Percentiles rank a stretch among this genome's conserved stretches.
phyloP scores from a whole-genome alignment of 1,140 invertebrate species.

The Wiebesia pumilae region DNA sequence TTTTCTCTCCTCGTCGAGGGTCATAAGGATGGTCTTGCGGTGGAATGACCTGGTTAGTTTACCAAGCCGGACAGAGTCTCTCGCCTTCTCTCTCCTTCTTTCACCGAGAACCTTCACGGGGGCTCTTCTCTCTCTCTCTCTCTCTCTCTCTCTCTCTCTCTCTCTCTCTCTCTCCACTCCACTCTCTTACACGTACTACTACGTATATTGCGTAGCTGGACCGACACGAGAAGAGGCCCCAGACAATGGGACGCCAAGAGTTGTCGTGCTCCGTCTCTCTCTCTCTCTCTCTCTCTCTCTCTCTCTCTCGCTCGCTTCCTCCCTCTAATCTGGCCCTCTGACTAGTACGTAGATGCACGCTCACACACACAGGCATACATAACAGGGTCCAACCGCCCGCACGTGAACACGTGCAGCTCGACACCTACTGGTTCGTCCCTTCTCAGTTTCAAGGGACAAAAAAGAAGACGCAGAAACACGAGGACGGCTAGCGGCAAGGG shows the following conservation, averaged over 20 bases:
- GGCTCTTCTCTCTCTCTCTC: slow-evolving; percentile 33
- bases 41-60: slow-evolving; percentile 54
- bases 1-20: slow-evolving; percentile 22
- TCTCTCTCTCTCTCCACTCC: neutral
- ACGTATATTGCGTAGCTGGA: slow-evolving; percentile 47
- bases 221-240: slow-evolving; percentile 48
- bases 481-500: neutral
- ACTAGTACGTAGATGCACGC: neutral
- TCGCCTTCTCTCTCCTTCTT: neutral
- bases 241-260: slow-evolving; percentile 70
- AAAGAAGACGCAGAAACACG: neutral
- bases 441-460: slow-evolving; percentile 32
- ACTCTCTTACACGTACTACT: slow-evolving; percentile 18
- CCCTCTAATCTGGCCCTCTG: slow-evolving; percentile 33
- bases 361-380: too few species aligned
- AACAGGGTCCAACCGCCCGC: neutral
- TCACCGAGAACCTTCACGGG: neutral
- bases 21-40: slow-evolving; percentile 49
- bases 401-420: slow-evolving; percentile 9
- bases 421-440: slow-evolving; percentile 39
- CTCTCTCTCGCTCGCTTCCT: slow-evolving; percentile 35
- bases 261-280: neutral
- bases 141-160: neutral
- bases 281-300: slow-evolving; percentile 45
- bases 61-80: slow-evolving; percentile 5